Evolutionary conservation across 2,888 invertebrate species (phyloP).

Genomic region (Latheticus oryzae): DNA sequence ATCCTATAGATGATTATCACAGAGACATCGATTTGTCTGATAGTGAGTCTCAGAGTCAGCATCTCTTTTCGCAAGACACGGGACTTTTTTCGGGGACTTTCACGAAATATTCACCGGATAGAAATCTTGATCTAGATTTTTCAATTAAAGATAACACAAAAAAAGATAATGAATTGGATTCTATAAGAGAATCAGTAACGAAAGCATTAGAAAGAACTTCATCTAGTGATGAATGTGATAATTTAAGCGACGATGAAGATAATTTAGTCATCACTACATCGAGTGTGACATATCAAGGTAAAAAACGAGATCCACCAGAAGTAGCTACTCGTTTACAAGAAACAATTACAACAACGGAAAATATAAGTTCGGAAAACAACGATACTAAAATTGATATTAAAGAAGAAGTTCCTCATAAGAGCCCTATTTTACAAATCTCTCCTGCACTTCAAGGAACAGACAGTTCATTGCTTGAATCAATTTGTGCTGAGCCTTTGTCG

Average conservation of each 20-base stretch:
- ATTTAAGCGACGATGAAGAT: slow-evolving; percentile 59
- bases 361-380: background rate
- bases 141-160: slow-evolving; percentile 57
- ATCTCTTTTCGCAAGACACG: slow-evolving; percentile 71
- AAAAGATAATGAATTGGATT: slow-evolving; percentile 44
- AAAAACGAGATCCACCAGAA: slow-evolving; percentile 46
- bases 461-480: slow-evolving; percentile 60
- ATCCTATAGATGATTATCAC: slow-evolving; percentile 68
- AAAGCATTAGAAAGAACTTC: slow-evolving; percentile 31
- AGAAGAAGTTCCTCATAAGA: slow-evolving; percentile 39
- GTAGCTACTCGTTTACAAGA: slow-evolving; percentile 42
- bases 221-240: slow-evolving; percentile 66
- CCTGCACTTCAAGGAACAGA: slow-evolving; percentile 64
- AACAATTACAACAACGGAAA: slow-evolving; percentile 50
- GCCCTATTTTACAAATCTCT: slow-evolving; percentile 53
- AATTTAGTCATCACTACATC: slow-evolving; percentile 59
- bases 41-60: slow-evolving; percentile 71
- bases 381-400: slow-evolving; percentile 36
- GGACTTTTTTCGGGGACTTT: slow-evolving; percentile 72
- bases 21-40: slow-evolving; percentile 73
- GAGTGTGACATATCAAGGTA: slow-evolving; percentile 56
- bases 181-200: slow-evolving; percentile 37
- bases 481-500: slow-evolving; percentile 56
- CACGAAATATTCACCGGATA: slow-evolving; percentile 71
- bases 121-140: slow-evolving; percentile 61